phyloP scores from a whole-genome alignment of 2,113 vertebrate genomes.

The Oceanodroma tethys region DNA sequence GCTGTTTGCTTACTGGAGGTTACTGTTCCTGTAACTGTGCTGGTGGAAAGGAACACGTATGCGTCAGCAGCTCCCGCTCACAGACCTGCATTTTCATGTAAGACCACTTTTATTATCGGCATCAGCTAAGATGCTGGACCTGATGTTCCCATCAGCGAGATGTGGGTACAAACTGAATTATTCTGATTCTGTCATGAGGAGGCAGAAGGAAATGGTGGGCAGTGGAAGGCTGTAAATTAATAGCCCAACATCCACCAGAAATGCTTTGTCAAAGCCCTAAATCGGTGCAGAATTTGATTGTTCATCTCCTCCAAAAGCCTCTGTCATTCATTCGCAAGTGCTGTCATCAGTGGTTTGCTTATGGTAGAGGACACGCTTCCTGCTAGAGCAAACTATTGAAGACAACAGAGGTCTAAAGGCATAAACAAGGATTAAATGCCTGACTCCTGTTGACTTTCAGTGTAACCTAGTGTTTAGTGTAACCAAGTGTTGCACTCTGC shows the following conservation, averaged over 20 bases:
- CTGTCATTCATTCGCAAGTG: fast-evolving
- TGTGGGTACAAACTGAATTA: background rate
- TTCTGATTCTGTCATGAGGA: background rate
- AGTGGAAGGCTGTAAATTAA: background rate
- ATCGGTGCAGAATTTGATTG: background rate
- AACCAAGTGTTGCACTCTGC: background rate
- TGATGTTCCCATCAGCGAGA: background rate
- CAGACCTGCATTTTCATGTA: background rate
- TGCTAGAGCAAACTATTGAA: background rate
- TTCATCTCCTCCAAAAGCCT: background rate
- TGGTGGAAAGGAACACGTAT: background rate
- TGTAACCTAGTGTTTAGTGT: background rate
- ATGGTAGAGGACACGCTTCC: background rate
- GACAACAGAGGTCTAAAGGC: background rate
- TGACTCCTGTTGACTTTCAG: background rate
- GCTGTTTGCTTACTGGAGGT: background rate
- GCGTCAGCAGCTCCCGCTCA: background rate
- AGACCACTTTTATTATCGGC: background rate
- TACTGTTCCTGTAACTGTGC: background rate
- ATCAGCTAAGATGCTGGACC: background rate
- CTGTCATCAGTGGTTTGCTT: background rate
- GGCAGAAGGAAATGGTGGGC: background rate
- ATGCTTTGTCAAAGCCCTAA: background rate
- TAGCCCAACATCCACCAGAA: background rate
- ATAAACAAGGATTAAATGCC: background rate